phyloP scores from a whole-genome alignment of 2,797 vertebrate species.

The Sylvilagus floridanus region DNA sequence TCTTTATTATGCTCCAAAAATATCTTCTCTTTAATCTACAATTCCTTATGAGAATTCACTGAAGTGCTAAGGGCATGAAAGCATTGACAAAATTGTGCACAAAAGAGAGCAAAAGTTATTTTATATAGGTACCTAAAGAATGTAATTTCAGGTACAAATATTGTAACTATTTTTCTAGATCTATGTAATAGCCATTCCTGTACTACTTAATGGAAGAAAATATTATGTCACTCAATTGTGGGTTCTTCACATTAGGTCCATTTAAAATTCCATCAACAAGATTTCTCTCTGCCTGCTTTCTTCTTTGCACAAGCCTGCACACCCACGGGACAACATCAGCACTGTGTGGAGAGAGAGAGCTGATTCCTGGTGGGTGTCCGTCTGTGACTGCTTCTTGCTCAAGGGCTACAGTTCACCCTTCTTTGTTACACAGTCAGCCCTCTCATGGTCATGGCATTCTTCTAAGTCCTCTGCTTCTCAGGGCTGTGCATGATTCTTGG shows the following conservation, averaged over 20 bases:
- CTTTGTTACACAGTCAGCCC: not conserved
- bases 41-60: not conserved
- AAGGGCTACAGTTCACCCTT: not conserved
- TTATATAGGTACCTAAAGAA: not conserved
- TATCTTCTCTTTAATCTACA: not conserved
- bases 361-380: not conserved
- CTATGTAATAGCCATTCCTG: not conserved
- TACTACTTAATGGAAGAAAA: not conserved
- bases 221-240: not conserved
- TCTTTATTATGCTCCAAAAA: not conserved
- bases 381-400: not conserved
- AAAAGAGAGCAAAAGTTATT: not conserved
- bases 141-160: not conserved
- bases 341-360: not conserved
- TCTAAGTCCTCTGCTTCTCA: not conserved
- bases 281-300: not conserved
- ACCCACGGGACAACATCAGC: not conserved
- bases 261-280: not conserved
- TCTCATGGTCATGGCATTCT: not conserved
- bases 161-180: conserved; percentile 14
- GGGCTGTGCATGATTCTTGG: not conserved
- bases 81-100: not conserved
- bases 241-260: not conserved
- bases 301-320: not conserved
- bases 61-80: not conserved